phyloP scores from a whole-genome alignment of 1,140 invertebrate species.

The Epicauta chinensis region DNA sequence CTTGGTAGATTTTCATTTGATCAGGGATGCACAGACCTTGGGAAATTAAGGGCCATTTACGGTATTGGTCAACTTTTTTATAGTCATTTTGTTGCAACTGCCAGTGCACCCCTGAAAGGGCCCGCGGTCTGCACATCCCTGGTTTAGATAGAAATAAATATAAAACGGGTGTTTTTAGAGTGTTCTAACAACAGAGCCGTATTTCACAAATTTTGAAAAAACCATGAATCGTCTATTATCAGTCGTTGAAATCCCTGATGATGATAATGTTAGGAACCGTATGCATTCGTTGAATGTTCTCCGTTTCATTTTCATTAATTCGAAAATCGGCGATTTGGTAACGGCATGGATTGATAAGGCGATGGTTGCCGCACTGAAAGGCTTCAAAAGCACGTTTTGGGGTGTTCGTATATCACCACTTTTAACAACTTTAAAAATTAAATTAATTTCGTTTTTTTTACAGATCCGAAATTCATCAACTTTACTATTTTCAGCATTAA shows the following conservation, averaged over 20 bases:
- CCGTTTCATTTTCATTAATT: slow-evolving; percentile 70
- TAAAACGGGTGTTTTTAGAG: slow-evolving; percentile 57
- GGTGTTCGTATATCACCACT: slow-evolving; percentile 51
- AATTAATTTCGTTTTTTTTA: slow-evolving; percentile 33
- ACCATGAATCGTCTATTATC: slow-evolving; percentile 55
- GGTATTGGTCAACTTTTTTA: background rate
- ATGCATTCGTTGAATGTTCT: slow-evolving; percentile 84
- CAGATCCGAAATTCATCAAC: slow-evolving; percentile 75
- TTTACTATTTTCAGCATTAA: slow-evolving; percentile 75
- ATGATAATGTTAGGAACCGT: slow-evolving; percentile 45
- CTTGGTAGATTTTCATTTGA: slow-evolving; percentile 50
- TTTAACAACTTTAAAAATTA: slow-evolving; percentile 37
- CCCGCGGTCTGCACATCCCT: no score
- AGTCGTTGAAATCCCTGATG: slow-evolving; percentile 38
- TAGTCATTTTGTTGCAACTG: background rate
- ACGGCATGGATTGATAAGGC: slow-evolving; percentile 65
- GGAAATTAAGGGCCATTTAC: no score
- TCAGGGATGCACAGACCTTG: no score
- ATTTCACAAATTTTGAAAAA: slow-evolving; percentile 51
- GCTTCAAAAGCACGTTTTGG: slow-evolving; percentile 72
- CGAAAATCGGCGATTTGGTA: slow-evolving; percentile 65
- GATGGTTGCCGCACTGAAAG: slow-evolving; percentile 64
- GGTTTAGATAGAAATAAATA: no score
- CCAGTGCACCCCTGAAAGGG: no score
- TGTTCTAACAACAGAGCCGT: slow-evolving; percentile 63